Base-by-base conservation (phyloP, 2,888 invertebrate genomes). In the Mamestra brassicae region DNA sequence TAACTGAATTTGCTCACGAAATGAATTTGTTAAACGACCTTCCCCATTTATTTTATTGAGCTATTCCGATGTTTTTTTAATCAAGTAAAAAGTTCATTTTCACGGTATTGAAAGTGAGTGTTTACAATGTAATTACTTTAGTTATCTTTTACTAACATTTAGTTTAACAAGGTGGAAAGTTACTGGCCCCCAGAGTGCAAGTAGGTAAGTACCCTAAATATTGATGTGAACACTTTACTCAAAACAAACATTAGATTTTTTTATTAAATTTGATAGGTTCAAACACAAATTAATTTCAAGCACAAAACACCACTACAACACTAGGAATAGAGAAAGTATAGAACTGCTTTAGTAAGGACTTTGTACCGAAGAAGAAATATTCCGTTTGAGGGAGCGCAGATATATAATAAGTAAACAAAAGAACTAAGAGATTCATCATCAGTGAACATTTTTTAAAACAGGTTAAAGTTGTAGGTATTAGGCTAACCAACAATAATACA, bases 1-100 rank as follows among this genome's bases (percentile, higher is more conserved):
- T 90, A 88, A 89, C 90, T 87, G 87, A 91, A 92, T 91, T 90
- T 88, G 87, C 84, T 88, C 88, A 78, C 83, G 73, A 90, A 90
- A 93, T 92, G 90, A 92, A 92, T 93, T 92, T 90, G 90, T 90
- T 91, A 90, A 92, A 90, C 88, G 90, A 87, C 87, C 89, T 86
- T 80, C 84, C 81, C 88, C 89, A 91, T 92, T 92, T 89, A 89
- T 90, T 92, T 91, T 89, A 90, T 91, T 90, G 84, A 81, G 78
- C 71, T 80, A 85, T 85, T 89, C 85, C 77, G 76, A 86, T 78
- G 65, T 83, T 86, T 82, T 26, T 83, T 83, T 74, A 85, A 84
- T 78, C 72, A 82, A 52, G 71, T 54, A 58, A 72, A 61, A 77
- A 75, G 71, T 75, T 66, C 26, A n/a, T 54, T 57, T 76, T 75